These are phyloP conservation scores for Ichneumon xanthorius DNA, from an alignment of 2,888 invertebrate species.

Conservation along the genomic window DNA sequence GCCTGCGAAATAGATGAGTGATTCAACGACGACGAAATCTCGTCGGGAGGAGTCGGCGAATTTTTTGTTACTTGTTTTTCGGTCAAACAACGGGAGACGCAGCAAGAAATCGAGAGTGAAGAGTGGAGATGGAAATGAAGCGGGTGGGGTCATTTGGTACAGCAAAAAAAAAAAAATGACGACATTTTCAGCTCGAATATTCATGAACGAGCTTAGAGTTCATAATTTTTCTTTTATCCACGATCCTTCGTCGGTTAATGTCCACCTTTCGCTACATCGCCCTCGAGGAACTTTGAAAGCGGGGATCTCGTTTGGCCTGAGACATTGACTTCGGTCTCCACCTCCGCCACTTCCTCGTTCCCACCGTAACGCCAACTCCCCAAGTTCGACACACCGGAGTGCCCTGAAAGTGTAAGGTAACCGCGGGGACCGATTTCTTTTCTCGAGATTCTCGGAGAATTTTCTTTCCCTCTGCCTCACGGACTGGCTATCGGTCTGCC, in stretches of 20 bases:
- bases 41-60: slow-evolving; percentile 26
- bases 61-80: slow-evolving; percentile 33
- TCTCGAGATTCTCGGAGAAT: slow-evolving; percentile 60
- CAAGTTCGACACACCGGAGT: slow-evolving; percentile 57
- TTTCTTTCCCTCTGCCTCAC: slow-evolving; percentile 37
- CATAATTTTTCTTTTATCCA: slow-evolving; percentile 61
- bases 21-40: slow-evolving; percentile 57
- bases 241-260: slow-evolving; percentile 51
- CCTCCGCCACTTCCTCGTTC: slow-evolving; percentile 35
- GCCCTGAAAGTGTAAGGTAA: slow-evolving; percentile 59
- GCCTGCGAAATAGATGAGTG: slow-evolving; percentile 56
- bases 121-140: slow-evolving; percentile 34
- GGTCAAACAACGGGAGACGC: slow-evolving; percentile 36
- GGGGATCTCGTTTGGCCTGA: neutral
- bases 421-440: slow-evolving; percentile 69
- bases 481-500: slow-evolving; percentile 49
- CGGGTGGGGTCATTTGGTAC: neutral
- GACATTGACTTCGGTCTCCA: neutral
- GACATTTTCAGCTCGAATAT: slow-evolving; percentile 61
- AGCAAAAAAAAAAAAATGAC: slow-evolving; percentile 6
- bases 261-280: slow-evolving; percentile 58
- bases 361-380: slow-evolving; percentile 51
- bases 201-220: slow-evolving; percentile 59
- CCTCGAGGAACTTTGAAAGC: slow-evolving; percentile 54
- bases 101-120: slow-evolving; percentile 37